phyloP scores from a whole-genome alignment of 2,797 vertebrate species.

The Pogonophryne albipinna region DNA sequence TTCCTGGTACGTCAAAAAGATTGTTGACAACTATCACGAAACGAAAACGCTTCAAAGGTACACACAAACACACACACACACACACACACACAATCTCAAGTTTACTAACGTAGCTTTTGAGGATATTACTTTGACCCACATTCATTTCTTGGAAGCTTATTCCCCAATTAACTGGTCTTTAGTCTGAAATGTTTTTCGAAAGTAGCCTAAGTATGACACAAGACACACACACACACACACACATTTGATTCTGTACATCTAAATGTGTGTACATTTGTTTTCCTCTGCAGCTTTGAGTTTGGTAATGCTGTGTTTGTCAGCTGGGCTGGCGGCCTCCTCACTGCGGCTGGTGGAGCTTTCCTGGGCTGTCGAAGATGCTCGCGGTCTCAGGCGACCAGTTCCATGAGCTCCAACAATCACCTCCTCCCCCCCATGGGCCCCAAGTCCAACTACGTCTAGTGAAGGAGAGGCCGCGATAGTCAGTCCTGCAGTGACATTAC shows the following conservation, averaged over 20 bases:
- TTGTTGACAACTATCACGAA: constrained; percentile 50
- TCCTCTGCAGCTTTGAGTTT: constrained; percentile 86
- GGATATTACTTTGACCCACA: too few species aligned
- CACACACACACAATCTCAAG: not conserved
- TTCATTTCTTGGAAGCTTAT: too few species aligned
- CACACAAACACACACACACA: not conserved
- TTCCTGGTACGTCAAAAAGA: constrained; percentile 77
- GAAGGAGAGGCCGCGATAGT: constrained; percentile 44
- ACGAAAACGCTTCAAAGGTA: constrained; percentile 55
- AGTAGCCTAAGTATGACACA: not conserved
- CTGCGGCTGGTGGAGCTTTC: constrained; percentile 87
- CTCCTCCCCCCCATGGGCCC: constrained; percentile 63
- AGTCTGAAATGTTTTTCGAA: too few species aligned
- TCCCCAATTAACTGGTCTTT: too few species aligned
- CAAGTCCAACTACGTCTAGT: constrained; percentile 90
- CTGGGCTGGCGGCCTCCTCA: constrained; percentile 89
- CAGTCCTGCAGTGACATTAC: not conserved
- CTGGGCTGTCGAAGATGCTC: constrained; percentile 87
- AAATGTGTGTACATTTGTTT: not conserved
- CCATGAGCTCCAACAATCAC: constrained; percentile 43
- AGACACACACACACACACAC: not conserved
- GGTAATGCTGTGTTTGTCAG: constrained; percentile 92
- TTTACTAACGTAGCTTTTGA: too few species aligned
- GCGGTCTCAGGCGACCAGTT: constrained; percentile 27
- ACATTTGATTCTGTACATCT: not conserved